Evolutionary conservation across 1,140 invertebrate species (phyloP).

Genomic region (Gonatopus flavifemur): DNA sequence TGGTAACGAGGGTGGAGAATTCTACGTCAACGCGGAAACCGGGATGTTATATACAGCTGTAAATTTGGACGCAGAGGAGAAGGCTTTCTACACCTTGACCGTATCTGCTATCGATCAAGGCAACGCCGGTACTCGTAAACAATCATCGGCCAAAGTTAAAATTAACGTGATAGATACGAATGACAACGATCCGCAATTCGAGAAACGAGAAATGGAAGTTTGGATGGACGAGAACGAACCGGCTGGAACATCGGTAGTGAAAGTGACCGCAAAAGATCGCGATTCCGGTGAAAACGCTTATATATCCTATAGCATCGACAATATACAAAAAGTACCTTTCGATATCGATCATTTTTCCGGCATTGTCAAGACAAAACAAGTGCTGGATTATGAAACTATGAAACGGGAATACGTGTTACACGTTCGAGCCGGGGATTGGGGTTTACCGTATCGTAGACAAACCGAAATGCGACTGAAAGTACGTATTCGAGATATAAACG

Average conservation of each 20-base stretch:
- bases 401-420: slow-evolving; percentile 76
- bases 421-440: slow-evolving; percentile 94
- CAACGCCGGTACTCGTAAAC: slow-evolving; percentile 78
- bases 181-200: slow-evolving; percentile 90
- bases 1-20: slow-evolving; percentile 88
- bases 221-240: slow-evolving; percentile 85
- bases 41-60: slow-evolving; percentile 88
- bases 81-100: slow-evolving; percentile 86
- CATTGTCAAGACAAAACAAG: slow-evolving; percentile 76
- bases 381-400: slow-evolving; percentile 92
- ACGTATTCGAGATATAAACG: slow-evolving; percentile 84
- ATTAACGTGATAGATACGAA: slow-evolving; percentile 86
- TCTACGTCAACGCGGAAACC: slow-evolving; percentile 82
- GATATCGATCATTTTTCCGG: slow-evolving; percentile 95
- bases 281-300: slow-evolving; percentile 94
- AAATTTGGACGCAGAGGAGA: slow-evolving; percentile 83
- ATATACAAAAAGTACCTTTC: slow-evolving; percentile 87
- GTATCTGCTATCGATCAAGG: slow-evolving; percentile 89
- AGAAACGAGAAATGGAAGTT: slow-evolving; percentile 67
- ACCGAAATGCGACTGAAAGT: slow-evolving; percentile 85
- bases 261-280: slow-evolving; percentile 80
- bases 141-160: slow-evolving; percentile 87
- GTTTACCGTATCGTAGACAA: slow-evolving; percentile 84
- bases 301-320: slow-evolving; percentile 91
- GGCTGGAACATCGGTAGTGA: slow-evolving; percentile 77